Evolutionary conservation across 1,140 invertebrate species (phyloP).

Genomic region (Trachymyrmex septentrionalis): DNA sequence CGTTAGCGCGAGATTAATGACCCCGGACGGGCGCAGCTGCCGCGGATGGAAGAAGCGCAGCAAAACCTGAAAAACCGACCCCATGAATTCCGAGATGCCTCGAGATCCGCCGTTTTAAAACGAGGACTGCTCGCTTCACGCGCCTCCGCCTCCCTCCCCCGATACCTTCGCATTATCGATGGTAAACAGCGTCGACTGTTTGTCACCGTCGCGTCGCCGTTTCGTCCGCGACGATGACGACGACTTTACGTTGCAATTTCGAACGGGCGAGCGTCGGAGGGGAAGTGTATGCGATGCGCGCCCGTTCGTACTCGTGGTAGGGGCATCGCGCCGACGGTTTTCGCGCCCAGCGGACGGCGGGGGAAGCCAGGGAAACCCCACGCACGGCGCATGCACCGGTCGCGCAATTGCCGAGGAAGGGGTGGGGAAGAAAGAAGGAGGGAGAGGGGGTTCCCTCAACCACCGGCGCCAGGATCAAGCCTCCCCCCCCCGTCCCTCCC

Average conservation of each 20-base stretch:
- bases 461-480: slow-evolving; percentile 76
- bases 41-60: neutral
- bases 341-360: slow-evolving; percentile 51
- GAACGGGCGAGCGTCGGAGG: slow-evolving; percentile 47
- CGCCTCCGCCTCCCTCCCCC: neutral
- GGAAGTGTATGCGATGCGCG: slow-evolving; percentile 26
- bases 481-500: slow-evolving; percentile 30
- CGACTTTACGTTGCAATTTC: slow-evolving; percentile 74
- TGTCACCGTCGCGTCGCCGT: slow-evolving; percentile 55
- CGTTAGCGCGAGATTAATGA: slow-evolving; percentile 40
- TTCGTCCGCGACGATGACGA: slow-evolving; percentile 42
- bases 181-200: slow-evolving; percentile 68
- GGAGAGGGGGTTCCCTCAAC: slow-evolving; percentile 63
- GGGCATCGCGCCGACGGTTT: slow-evolving; percentile 27
- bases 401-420: slow-evolving; percentile 1
- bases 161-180: slow-evolving; percentile 47
- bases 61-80: neutral
- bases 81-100: neutral
- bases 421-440: neutral
- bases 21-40: slow-evolving; percentile 11
- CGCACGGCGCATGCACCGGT: slow-evolving; percentile 75
- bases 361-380: slow-evolving; percentile 67
- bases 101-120: neutral
- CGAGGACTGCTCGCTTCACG: neutral
- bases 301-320: neutral